Evolutionary conservation across 1,140 invertebrate species (phyloP).

Genomic region (Babylonia areolata): DNA sequence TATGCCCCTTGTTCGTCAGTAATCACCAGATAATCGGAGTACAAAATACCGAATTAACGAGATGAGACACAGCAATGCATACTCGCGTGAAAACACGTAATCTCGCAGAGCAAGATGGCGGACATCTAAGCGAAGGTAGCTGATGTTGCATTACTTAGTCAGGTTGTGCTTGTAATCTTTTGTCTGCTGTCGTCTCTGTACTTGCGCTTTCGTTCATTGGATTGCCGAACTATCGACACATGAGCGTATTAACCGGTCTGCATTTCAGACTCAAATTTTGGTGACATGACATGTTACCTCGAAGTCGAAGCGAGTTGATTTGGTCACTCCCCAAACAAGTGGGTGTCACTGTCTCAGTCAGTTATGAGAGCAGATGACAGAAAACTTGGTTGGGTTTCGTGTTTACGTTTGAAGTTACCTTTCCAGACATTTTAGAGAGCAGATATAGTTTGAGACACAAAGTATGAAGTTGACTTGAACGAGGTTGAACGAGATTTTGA

Average conservation of each 20-base stretch:
- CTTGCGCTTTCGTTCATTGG: not conserved
- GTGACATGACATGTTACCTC: no score
- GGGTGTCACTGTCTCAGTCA: not conserved
- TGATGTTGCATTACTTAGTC: not conserved
- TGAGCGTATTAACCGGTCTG: not conserved
- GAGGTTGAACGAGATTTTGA: no score
- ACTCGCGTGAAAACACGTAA: not conserved
- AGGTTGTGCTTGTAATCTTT: not conserved
- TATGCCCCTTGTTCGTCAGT: not conserved
- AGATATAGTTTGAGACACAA: no score
- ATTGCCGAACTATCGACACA: not conserved
- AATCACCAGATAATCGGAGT: not conserved
- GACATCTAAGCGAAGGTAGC: not conserved
- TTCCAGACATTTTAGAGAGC: no score
- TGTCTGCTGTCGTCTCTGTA: not conserved
- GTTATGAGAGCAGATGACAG: no score
- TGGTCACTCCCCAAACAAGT: not conserved
- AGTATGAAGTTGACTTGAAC: no score
- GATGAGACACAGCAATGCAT: not conserved
- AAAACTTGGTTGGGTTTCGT: no score
- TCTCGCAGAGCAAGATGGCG: constrained; percentile 11
- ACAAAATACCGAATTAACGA: not conserved
- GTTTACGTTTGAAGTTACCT: no score
- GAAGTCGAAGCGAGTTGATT: not conserved
- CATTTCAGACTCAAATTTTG: not conserved